Base-by-base conservation (phyloP, 2,888 invertebrate genomes). In the Orthosia gracilis region DNA sequence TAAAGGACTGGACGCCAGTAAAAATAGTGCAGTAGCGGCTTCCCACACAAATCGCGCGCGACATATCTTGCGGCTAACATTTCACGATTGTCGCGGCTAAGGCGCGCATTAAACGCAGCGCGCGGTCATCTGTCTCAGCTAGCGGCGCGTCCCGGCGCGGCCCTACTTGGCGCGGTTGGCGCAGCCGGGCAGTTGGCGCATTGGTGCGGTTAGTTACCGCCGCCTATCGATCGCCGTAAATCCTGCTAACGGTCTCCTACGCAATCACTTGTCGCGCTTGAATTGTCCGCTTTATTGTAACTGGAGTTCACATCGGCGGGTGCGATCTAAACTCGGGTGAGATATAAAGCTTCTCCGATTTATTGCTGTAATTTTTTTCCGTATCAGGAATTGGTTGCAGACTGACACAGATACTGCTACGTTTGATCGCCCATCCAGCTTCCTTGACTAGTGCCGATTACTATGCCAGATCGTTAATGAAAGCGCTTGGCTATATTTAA, bases 161-260 rank as follows among this genome's bases (percentile, higher is more conserved):
- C 23, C 23, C 15, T 61, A 61, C 61, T 61, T 31, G 71, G n/a
- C 47, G 67, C n/a, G 15, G 12, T 40, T 40, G 61, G 55, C 47
- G 52, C 65, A 17, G 12, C 49, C 12, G 31, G n/a, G 49, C 62
- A 49, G 63, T 76, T 73, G 69, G 69, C 61, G 66, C 50, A 73
- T 75, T 68, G 73, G 91, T 79, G 76, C 80, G 76, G 87, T 86
- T 90, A 88, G 89, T 88, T 88, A 84, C 86, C 78, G 79, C 83
- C 76, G 76, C 57, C 78, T 89, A 91, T 91, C 90, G 89, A 88
- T 88, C 78, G 89, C 89, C 88, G 87, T 92, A 91, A 92, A 90
- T 91, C 85, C 84, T 84, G 73, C 78, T 90, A 89, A 87, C 90
- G 87, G 90, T 86, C 81, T 85, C 84, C 85, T 73, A 75, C 85